These are phyloP conservation scores for Bombus superbus DNA, from an alignment of 1,140 invertebrate species.

Conservation along the genomic window DNA sequence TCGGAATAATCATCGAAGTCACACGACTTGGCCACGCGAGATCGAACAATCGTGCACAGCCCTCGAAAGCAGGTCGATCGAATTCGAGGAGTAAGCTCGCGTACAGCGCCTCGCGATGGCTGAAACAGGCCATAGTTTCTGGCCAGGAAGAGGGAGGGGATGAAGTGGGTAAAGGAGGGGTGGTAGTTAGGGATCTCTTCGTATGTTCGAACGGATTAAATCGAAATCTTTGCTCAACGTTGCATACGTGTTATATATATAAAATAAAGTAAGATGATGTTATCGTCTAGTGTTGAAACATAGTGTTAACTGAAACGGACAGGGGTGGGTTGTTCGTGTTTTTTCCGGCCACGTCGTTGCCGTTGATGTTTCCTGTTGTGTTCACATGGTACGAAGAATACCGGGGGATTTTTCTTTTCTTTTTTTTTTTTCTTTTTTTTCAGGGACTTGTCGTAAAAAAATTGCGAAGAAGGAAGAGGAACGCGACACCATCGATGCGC, in stretches of 20 bases:
- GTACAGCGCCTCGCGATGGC: background rate
- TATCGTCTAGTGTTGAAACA: conserved; percentile 52
- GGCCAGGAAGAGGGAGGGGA: background rate
- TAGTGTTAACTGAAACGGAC: conserved; percentile 33
- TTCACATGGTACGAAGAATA: background rate
- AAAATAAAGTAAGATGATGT: conserved; percentile 52
- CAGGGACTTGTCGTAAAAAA: background rate
- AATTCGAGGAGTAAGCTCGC: background rate
- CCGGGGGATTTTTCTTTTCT: background rate
- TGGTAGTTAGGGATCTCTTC: conserved; percentile 48
- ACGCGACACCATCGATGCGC: conserved; percentile 6
- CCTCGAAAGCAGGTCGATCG: background rate
- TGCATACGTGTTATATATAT: conserved; percentile 66
- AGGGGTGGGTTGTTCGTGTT: background rate
- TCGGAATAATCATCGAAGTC: background rate
- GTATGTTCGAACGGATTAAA: conserved; percentile 64
- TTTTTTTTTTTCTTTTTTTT: too few species aligned
- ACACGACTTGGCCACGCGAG: conserved; percentile 21
- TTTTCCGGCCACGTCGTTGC: conserved; percentile 9
- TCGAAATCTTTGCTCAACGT: conserved; percentile 70
- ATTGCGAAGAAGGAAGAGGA: background rate
- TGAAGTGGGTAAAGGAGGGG: background rate
- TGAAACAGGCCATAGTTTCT: too few species aligned
- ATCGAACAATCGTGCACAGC: background rate
- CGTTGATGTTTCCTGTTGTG: conserved; percentile 18